Conservation (phyloP, 2,113 vertebrate genomes). For the Ictalurus punctatus region DNA sequence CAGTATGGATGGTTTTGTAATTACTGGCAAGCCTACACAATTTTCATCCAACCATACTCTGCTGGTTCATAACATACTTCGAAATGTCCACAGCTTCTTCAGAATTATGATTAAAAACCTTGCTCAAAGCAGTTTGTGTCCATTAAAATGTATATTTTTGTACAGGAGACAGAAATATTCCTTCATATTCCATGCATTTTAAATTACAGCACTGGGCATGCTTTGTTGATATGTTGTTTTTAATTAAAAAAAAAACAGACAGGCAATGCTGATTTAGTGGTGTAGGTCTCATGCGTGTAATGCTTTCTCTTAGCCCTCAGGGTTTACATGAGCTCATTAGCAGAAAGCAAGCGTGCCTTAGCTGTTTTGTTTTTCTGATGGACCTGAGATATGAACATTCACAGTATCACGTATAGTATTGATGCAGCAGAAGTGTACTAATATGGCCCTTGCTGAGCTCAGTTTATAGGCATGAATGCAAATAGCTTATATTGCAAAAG, state of each 20-base stretch:
- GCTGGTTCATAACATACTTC: conserved; percentile 39
- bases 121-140: not conserved
- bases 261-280: not conserved
- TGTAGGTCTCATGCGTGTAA: not conserved
- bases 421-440: conserved; percentile 15
- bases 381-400: conserved; percentile 8
- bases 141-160: not conserved
- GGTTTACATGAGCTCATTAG: conserved; percentile 6
- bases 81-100: conserved; percentile 27
- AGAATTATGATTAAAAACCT: not conserved
- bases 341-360: not conserved
- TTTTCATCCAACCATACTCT: conserved; percentile 55
- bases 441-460: not conserved
- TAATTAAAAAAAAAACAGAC: not conserved
- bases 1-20: conserved; percentile 65
- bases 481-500: not conserved
- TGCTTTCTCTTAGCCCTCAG: not conserved
- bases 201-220: not conserved
- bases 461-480: conserved; percentile 11
- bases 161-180: not conserved
- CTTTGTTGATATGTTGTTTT: not conserved
- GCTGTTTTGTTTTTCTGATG: not conserved
- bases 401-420: not conserved
- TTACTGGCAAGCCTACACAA: conserved; percentile 57
- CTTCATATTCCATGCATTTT: not conserved